These are phyloP conservation scores for Phrynocephalus forsythii DNA, from an alignment of 2,797 vertebrate species.

Conservation along the genomic window DNA sequence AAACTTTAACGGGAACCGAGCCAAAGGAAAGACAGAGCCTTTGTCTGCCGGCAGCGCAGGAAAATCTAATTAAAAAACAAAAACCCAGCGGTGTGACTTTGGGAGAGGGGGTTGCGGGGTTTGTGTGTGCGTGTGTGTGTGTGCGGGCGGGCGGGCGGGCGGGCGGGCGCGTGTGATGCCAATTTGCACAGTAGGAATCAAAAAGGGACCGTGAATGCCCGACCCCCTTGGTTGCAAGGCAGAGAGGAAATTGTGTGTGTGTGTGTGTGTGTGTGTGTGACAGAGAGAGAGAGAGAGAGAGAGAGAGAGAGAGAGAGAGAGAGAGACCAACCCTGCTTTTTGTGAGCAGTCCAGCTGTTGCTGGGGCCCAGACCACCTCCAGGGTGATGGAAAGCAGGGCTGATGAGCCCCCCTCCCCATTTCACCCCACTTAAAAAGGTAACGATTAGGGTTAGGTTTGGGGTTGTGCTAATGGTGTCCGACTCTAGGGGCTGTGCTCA, in stretches of 20 bases:
- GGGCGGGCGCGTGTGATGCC: no score
- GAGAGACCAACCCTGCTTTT: background rate
- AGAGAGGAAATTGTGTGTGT: background rate
- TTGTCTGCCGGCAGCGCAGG: background rate
- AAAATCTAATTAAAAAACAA: background rate
- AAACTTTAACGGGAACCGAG: background rate
- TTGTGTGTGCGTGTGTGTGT: no score
- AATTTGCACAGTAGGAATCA: no score
- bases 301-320: background rate
- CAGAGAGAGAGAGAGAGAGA: background rate
- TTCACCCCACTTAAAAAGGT: background rate
- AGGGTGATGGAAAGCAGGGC: no score
- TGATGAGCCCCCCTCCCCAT: no score
- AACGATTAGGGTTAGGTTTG: no score
- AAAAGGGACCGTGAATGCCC: background rate
- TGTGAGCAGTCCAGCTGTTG: background rate
- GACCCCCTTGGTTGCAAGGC: background rate
- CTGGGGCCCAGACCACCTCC: background rate
- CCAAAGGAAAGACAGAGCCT: conserved; percentile 7
- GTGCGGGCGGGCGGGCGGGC: no score
- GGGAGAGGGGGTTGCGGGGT: no score
- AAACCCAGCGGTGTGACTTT: background rate
- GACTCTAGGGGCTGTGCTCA: no score
- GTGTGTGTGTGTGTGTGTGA: no score
- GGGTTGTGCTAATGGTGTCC: no score